A percentile compares a stretch with the other conserved stretches of the same genome.
Evolutionary conservation across 35 echinoderm and acorn worm genomes (phyloP).

Genomic region (Lytechinus pictus): DNA sequence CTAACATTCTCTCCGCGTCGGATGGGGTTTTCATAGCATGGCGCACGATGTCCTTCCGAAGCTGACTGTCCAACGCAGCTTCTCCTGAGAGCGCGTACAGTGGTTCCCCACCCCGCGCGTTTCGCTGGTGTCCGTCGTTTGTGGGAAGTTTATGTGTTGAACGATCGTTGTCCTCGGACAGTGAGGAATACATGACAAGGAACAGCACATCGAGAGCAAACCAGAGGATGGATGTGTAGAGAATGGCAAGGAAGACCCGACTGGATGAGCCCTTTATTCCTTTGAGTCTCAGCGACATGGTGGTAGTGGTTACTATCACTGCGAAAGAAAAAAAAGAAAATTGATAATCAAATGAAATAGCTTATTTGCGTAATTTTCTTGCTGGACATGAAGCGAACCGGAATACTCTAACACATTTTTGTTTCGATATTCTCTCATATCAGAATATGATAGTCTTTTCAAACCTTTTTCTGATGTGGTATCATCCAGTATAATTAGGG

Average conservation of each 20-base stretch:
- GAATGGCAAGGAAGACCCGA: conserved; percentile 22
- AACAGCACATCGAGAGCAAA: conserved; percentile 33
- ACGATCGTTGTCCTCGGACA: not conserved
- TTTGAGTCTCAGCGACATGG: not conserved
- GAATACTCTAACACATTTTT: no score
- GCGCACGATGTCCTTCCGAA: not conserved
- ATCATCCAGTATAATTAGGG: no score
- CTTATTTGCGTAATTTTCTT: no score
- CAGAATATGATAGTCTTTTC: no score
- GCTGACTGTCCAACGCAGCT: not conserved
- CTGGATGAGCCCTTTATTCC: conserved; percentile 21
- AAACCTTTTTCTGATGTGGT: no score
- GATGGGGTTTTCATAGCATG: not conserved
- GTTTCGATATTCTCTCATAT: no score
- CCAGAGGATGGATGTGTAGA: conserved; percentile 41
- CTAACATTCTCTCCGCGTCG: not conserved
- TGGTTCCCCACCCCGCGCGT: conserved; percentile 23
- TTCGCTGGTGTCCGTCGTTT: conserved; percentile 23
- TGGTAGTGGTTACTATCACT: not conserved
- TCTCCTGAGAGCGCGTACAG: not conserved
- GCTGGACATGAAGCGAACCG: no score
- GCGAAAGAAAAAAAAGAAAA: not conserved
- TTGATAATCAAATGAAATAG: not conserved
- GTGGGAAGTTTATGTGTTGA: conserved; percentile 34
- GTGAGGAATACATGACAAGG: not conserved